Conservation (phyloP, 2,797 vertebrate genomes). For the Salmo trutta region DNA sequence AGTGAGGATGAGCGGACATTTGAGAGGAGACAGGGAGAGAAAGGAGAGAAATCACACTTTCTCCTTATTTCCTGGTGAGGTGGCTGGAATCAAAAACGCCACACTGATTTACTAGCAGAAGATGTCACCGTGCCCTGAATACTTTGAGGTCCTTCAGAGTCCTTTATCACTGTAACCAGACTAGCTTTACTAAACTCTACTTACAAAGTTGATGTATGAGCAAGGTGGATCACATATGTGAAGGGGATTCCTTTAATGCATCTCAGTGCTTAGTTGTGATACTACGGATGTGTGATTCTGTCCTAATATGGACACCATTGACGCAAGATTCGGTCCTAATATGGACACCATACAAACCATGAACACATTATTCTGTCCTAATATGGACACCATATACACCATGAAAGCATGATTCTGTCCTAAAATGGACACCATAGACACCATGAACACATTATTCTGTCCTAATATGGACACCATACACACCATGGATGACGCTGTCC, state of each 20-base stretch:
- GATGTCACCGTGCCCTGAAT: slow-evolving; percentile 54
- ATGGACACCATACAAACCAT: too few species aligned
- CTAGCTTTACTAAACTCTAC: slow-evolving; percentile 68
- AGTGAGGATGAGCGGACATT: neutral
- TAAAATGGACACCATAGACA: too few species aligned
- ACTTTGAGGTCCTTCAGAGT: slow-evolving; percentile 30
- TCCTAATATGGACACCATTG: too few species aligned
- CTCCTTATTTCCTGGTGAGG: neutral
- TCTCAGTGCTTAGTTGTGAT: too few species aligned
- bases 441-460: too few species aligned
- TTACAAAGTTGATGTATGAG: slow-evolving; percentile 50
- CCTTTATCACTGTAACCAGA: slow-evolving; percentile 48
- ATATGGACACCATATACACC: too few species aligned
- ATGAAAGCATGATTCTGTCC: too few species aligned
- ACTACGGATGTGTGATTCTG: too few species aligned
- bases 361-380: too few species aligned
- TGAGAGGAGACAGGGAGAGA: slow-evolving; percentile 19
- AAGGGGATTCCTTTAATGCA: neutral
- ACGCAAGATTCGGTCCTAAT: too few species aligned
- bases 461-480: too few species aligned
- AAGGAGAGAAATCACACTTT: neutral
- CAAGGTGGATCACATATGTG: neutral
- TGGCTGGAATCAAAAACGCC: neutral
- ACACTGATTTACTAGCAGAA: slow-evolving; percentile 34
- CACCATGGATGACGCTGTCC: too few species aligned